Conservation (phyloP, 1,140 invertebrate genomes). For the Monochamus saltuarius region DNA sequence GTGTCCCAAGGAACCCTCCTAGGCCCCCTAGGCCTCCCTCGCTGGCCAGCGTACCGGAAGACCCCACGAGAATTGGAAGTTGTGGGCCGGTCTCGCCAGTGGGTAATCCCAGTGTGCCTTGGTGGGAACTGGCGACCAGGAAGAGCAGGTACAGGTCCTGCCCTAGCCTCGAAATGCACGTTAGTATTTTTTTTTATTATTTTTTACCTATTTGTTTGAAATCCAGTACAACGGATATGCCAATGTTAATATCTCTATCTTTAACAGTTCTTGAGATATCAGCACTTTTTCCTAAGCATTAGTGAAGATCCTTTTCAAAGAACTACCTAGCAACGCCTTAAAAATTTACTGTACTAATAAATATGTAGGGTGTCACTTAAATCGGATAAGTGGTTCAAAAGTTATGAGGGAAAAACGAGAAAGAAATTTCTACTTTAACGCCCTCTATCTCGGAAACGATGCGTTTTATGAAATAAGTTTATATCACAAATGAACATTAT, state of each 20-base stretch:
- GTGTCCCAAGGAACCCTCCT: conserved; percentile 51
- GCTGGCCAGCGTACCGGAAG: conserved; percentile 48
- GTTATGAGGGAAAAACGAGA: too few relatives aligned
- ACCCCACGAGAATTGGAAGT: conserved; percentile 42
- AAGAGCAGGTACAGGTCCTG: conserved; percentile 55
- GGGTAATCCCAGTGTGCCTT: conserved; percentile 63
- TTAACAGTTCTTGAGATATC: too few relatives aligned
- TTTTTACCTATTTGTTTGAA: neutral
- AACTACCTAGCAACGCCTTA: too few relatives aligned
- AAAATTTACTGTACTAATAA: too few relatives aligned
- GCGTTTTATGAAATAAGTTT: too few relatives aligned
- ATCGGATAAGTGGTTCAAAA: too few relatives aligned
- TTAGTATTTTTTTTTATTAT: conserved; percentile 18
- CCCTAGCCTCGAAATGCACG: conserved; percentile 40
- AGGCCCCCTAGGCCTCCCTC: conserved; percentile 40
- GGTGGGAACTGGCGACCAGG: conserved; percentile 82
- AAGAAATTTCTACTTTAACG: too few relatives aligned
- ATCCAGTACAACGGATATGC: neutral
- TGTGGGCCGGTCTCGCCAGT: conserved; percentile 50
- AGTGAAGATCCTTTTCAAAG: neutral
- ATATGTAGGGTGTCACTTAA: too few relatives aligned
- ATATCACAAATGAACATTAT: too few relatives aligned
- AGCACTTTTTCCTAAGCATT: neutral
- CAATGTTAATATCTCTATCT: neutral
- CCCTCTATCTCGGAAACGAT: too few relatives aligned